Conservation (phyloP, 2,888 invertebrate genomes). For the Xanthorhoe designata region DNA sequence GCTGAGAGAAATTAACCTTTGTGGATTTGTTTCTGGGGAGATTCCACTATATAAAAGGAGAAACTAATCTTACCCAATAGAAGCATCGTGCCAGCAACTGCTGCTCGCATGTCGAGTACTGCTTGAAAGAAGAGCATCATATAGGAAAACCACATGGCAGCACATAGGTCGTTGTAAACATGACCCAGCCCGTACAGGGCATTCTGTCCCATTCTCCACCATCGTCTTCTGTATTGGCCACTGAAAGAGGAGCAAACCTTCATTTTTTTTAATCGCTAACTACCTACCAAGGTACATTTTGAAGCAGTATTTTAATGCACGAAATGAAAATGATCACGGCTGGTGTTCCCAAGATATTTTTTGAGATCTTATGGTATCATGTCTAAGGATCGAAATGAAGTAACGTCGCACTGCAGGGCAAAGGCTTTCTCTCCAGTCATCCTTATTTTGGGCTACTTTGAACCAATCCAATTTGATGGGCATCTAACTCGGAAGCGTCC, state of each 20-base stretch:
- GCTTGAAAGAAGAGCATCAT: conserved; percentile 93
- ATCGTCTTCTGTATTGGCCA: conserved; percentile 62
- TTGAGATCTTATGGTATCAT: too few relatives aligned
- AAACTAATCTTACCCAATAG: conserved; percentile 84
- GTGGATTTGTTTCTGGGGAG: not conserved
- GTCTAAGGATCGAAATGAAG: too few relatives aligned
- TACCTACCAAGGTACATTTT: not conserved
- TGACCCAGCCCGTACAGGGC: conserved; percentile 91
- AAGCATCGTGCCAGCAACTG: conserved; percentile 87
- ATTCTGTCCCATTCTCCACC: conserved; percentile 78
- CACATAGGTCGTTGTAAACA: conserved; percentile 97
- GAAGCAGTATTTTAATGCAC: not conserved
- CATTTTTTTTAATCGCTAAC: not conserved
- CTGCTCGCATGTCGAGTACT: conserved; percentile 84
- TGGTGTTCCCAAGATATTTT: too few relatives aligned
- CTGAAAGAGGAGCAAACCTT: conserved; percentile 46
- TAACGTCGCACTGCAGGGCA: too few relatives aligned
- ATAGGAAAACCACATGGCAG: conserved; percentile 98
- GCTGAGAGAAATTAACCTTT: not conserved
- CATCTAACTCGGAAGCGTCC: too few relatives aligned
- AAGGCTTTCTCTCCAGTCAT: too few relatives aligned
- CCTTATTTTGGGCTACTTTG: too few relatives aligned
- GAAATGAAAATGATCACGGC: too few relatives aligned
- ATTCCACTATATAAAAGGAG: not conserved
- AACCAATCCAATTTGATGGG: too few relatives aligned